A percentile compares a stretch with the other conserved stretches of the same genome.
phyloP scores from a whole-genome alignment of 2,113 vertebrate genomes.

The Ageneiosus marmoratus region DNA sequence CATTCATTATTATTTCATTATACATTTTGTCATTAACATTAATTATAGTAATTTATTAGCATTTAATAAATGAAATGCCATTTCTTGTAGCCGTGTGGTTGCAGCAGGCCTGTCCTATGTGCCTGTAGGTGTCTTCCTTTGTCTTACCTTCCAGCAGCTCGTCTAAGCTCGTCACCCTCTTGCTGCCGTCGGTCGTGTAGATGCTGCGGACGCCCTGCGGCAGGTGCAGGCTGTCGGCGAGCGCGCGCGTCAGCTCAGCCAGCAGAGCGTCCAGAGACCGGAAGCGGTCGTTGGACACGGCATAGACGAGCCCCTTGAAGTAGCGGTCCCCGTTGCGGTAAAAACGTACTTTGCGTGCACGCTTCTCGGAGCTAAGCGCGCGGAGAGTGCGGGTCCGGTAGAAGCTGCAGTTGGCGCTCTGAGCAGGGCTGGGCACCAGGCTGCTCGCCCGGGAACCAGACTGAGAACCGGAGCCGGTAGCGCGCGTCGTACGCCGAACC shows the following conservation, averaged over 20 bases:
- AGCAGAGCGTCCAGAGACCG: constrained; percentile 90
- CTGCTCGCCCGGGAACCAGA: constrained; percentile 85
- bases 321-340: constrained; percentile 96
- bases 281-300: constrained; percentile 89
- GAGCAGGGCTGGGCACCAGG: constrained; percentile 92
- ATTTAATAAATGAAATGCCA: background rate
- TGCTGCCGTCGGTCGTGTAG: constrained; percentile 88
- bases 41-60: background rate
- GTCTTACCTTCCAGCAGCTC: constrained; percentile 90
- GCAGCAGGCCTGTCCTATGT: background rate
- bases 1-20: background rate
- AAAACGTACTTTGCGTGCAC: constrained; percentile 94
- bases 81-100: background rate
- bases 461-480: constrained; percentile 69
- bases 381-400: constrained; percentile 96
- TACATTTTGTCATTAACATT: too few relatives aligned
- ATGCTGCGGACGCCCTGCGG: constrained; percentile 93
- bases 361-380: constrained; percentile 95
- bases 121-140: background rate
- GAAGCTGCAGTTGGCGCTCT: constrained; percentile 97
- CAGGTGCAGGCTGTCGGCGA: constrained; percentile 90
- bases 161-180: constrained; percentile 87
- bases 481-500: constrained; percentile 75
- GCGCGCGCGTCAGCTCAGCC: constrained; percentile 87
- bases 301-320: constrained; percentile 94